phyloP scores from a whole-genome alignment of 2,888 invertebrate genomes.

The Standfussiana lucernea region DNA sequence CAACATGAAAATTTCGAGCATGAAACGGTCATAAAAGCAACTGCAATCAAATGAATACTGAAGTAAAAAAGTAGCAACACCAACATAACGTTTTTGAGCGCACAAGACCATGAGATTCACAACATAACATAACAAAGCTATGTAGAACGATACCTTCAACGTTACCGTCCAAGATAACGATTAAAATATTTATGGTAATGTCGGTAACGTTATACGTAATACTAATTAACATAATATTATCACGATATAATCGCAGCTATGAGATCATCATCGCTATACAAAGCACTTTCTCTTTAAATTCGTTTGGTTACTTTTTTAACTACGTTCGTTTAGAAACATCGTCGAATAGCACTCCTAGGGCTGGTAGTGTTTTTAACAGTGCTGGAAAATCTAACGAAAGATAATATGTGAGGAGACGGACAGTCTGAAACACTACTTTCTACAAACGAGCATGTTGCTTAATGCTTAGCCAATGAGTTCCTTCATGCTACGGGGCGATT shows the following conservation, averaged over 20 bases:
- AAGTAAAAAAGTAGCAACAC: not conserved
- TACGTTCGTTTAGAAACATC: constrained; percentile 24
- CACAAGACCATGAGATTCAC: constrained; percentile 25
- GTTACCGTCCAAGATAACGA: constrained; percentile 40
- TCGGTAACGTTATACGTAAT: constrained; percentile 47
- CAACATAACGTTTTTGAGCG: constrained; percentile 1
- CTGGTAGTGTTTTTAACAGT: not conserved
- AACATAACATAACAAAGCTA: constrained; percentile 20
- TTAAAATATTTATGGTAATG: constrained; percentile 51
- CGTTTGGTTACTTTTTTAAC: constrained; percentile 9
- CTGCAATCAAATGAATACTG: not conserved
- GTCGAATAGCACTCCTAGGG: not conserved
- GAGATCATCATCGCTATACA: constrained; percentile 40
- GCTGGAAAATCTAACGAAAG: not conserved
- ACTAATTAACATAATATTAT: constrained; percentile 54
- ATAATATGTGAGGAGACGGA: not conserved
- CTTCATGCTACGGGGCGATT: not conserved
- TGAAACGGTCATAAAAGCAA: not conserved
- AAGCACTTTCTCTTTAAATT: constrained; percentile 46
- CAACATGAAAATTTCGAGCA: not conserved
- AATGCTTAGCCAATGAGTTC: not conserved
- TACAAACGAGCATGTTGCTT: not conserved
- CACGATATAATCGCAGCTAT: constrained; percentile 41
- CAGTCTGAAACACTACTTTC: not conserved
- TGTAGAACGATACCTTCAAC: constrained; percentile 45